Conservation (phyloP, 2,888 invertebrate species). For the Agrotis clavis region DNA sequence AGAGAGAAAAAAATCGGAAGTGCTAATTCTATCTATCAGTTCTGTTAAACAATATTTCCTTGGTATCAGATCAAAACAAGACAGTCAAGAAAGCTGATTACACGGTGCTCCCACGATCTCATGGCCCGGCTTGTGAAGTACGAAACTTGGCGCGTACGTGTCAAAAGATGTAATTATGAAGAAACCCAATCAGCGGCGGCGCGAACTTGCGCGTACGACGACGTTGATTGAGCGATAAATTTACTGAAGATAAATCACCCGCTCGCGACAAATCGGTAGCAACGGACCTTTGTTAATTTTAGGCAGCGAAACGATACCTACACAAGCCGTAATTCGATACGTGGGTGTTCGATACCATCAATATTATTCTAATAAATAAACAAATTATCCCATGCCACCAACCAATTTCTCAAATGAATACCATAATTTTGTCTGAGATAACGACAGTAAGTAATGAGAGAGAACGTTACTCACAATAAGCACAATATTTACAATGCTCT, state of each 20-base stretch:
- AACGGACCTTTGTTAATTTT: slow-evolving; percentile 74
- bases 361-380: slow-evolving; percentile 55
- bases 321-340: slow-evolving; percentile 64
- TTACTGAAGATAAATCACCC: slow-evolving; percentile 87
- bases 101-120: slow-evolving; percentile 90
- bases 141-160: slow-evolving; percentile 90
- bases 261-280: slow-evolving; percentile 88
- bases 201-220: slow-evolving; percentile 81
- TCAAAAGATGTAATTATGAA: slow-evolving; percentile 91
- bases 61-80: slow-evolving; percentile 85
- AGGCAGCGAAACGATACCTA: slow-evolving; percentile 64
- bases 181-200: slow-evolving; percentile 89
- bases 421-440: slow-evolving; percentile 61
- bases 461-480: slow-evolving; percentile 60
- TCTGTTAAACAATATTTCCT: slow-evolving; percentile 74
- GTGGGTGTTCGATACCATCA: slow-evolving; percentile 59
- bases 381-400: slow-evolving; percentile 37
- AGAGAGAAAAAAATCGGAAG: slow-evolving; percentile 3
- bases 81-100: slow-evolving; percentile 89
- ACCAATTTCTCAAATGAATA: slow-evolving; percentile 34
- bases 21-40: slow-evolving; percentile 56
- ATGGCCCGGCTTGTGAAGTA: slow-evolving; percentile 86
- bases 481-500: slow-evolving; percentile 68
- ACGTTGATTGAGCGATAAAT: slow-evolving; percentile 90
- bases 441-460: slow-evolving; percentile 40